Evolutionary conservation across 2,113 vertebrate genomes (phyloP).

Genomic region (Phylloscopus trochiloides): DNA sequence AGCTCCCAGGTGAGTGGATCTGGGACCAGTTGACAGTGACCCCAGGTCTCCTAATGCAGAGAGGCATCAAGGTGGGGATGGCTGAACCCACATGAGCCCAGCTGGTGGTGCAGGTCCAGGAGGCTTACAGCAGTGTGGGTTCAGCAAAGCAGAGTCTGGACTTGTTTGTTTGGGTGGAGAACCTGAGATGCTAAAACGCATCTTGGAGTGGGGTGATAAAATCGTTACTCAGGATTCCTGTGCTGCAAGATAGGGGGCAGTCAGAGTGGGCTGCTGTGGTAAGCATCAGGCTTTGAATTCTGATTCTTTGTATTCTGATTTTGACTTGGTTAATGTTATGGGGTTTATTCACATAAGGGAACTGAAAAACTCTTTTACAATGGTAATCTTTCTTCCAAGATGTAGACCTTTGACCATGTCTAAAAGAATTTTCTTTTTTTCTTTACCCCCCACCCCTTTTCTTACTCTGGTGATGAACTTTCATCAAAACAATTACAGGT

Average conservation of each 20-base stretch:
- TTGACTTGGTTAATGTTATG: background rate
- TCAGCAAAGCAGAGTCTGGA: background rate
- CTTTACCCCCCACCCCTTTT: background rate
- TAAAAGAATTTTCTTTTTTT: background rate
- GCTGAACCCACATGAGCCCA: rapidly evolving
- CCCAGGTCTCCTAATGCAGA: rapidly evolving
- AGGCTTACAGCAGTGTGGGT: rapidly evolving
- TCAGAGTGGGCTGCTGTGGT: background rate
- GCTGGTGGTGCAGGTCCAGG: background rate
- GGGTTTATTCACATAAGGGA: background rate
- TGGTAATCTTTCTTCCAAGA: background rate
- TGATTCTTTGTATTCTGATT: background rate
- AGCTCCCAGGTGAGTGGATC: rapidly evolving
- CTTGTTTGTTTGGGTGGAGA: background rate
- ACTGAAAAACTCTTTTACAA: background rate
- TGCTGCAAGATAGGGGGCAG: rapidly evolving
- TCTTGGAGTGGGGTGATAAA: background rate
- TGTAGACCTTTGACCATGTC: background rate
- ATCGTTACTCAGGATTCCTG: background rate
- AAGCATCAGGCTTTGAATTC: background rate
- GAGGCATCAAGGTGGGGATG: background rate
- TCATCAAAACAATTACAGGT: background rate
- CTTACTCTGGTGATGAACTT: background rate
- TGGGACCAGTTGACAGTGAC: rapidly evolving
- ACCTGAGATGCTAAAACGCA: background rate